Base-by-base conservation (phyloP, 1,140 invertebrate genomes). In the Leptonema lineaticorne region DNA sequence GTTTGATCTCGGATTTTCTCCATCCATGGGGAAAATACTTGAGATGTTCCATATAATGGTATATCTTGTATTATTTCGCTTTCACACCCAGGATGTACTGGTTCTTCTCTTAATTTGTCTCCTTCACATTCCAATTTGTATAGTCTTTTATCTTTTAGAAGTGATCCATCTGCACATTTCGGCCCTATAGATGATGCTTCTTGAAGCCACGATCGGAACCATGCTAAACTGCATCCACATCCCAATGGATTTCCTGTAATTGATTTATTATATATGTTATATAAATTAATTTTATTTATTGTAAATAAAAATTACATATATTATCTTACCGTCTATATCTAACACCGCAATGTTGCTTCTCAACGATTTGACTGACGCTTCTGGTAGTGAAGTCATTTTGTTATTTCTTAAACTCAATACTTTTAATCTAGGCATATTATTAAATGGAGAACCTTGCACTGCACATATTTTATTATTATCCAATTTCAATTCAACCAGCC, bases 401-500 rank as follows among this genome's bases (percentile, higher is more conserved):
- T 95, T 95, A 74, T 91, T 88, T 62, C 88, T 83, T 73, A 95
- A 79, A 45, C 89, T 92, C 0, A 95, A 82, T 5, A 94, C 88
- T 66, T 92, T 86, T 4, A 95, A 77, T 67, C 91, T 83, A 1
- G 90, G 88, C 91, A 94, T 94, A 46, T 86, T 86, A 71, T 90
- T 87, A 78, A 95, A 95, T 0, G 92, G 88, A 8, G 87, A 66
- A 84, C 88, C 78, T 82, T 87, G 84, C 63, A 91, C 86, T 2
- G 84, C 79, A 74, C 89, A 91, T 73, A 91, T 90, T 45, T 84
- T 81, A 80, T 91, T 91, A 74, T 90, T 87, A 75, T 91, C 89
- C 80, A 91, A 84, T 83, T 91, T 90, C 0, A 95, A 77, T 76
- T 94, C 91, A 0, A 94, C 90, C 9, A 95, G 80, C 88, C 92